phyloP scores from a whole-genome alignment of 1,140 invertebrate species.

The Orussus abietinus region DNA sequence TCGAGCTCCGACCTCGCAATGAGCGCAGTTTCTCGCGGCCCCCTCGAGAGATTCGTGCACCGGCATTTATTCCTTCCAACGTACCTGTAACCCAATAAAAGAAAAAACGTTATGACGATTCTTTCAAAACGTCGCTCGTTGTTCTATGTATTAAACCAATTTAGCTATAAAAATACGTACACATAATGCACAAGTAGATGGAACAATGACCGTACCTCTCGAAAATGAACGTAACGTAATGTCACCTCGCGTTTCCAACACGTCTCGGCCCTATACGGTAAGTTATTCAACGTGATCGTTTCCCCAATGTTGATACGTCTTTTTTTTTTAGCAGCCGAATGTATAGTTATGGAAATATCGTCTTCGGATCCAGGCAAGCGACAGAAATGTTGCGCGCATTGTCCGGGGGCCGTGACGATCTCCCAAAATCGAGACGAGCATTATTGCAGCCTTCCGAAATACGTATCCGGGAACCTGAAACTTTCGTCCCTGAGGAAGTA shows the following conservation, averaged over 20 bases:
- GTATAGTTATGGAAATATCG: conserved; percentile 5
- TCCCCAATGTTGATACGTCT: background rate
- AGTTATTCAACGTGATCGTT: background rate
- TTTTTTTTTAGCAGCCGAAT: conserved; percentile 1
- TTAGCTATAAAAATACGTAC: no score
- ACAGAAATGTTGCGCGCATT: conserved; percentile 40
- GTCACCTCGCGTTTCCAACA: no score
- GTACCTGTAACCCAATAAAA: background rate
- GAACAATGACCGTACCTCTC: no score
- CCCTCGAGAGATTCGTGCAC: conserved; percentile 10
- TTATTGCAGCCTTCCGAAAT: conserved; percentile 29
- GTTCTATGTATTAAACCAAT: background rate
- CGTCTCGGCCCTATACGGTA: background rate
- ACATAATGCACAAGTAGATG: no score
- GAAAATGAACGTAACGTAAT: no score
- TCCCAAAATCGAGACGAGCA: conserved; percentile 23
- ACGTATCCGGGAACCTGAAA: conserved; percentile 34
- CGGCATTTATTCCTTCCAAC: conserved; percentile 2
- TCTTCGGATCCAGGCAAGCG: conserved; percentile 23
- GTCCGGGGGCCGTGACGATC: conserved; percentile 31
- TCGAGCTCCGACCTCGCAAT: conserved; percentile 2
- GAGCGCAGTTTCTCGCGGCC: conserved; percentile 16
- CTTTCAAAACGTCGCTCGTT: conserved; percentile 12
- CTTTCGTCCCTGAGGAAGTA: conserved; percentile 26
- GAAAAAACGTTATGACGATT: conserved; percentile 17